phyloP scores from a whole-genome alignment of 2,113 vertebrate species.

The Notarius quadriscutis region DNA sequence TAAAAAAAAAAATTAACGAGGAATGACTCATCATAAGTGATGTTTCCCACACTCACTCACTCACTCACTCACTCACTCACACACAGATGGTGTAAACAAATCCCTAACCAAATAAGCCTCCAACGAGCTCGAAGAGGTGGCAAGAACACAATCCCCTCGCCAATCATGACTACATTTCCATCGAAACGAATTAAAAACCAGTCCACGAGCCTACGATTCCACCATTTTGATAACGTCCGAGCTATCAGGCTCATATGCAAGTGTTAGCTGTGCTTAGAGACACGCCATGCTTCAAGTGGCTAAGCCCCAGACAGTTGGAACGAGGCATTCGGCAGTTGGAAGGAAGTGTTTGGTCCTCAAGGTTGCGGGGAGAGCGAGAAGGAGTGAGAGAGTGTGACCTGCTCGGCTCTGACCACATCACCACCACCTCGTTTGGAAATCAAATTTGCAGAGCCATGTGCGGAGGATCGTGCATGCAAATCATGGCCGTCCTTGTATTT shows the following conservation, averaged over 20 bases:
- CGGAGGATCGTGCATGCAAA: slow-evolving; percentile 71
- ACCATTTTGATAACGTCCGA: neutral
- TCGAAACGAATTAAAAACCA: neutral
- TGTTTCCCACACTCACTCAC: neutral
- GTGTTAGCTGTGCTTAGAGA: neutral
- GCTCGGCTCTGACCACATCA: slow-evolving; percentile 3
- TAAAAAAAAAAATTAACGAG: too few species aligned
- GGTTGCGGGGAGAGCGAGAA: neutral
- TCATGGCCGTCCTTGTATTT: slow-evolving; percentile 64
- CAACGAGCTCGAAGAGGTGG: neutral
- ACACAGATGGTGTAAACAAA: slow-evolving; percentile 51
- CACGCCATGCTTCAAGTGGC: neutral
- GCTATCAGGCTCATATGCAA: neutral
- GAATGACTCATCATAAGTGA: slow-evolving; percentile 8
- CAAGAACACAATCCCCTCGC: neutral
- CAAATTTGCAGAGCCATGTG: slow-evolving; percentile 67
- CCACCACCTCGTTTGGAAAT: slow-evolving; percentile 71
- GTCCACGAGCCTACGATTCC: neutral
- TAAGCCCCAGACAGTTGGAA: slow-evolving; percentile 13
- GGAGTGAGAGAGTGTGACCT: slow-evolving; percentile 1
- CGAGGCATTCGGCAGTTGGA: neutral
- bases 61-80: slow-evolving; percentile 18
- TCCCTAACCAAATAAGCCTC: slow-evolving; percentile 44
- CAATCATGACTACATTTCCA: neutral
- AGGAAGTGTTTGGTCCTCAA: neutral